Base-by-base conservation (phyloP, 2,888 invertebrate species). In the Coenonympha arcania region DNA sequence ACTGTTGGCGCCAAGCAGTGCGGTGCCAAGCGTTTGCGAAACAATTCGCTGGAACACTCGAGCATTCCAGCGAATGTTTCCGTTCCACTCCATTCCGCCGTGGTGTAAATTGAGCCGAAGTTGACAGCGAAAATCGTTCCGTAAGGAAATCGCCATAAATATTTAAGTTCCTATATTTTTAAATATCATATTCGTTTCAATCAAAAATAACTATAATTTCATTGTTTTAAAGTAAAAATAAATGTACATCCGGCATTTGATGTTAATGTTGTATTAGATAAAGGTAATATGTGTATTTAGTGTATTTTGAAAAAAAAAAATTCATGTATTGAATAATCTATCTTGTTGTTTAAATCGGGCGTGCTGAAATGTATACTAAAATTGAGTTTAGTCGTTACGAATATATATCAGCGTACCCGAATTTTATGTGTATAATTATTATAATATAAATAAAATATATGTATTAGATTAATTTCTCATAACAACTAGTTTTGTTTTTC, bases 171-270 rank as follows among this genome's bases (percentile, higher is more conserved):
- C 31, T 31, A 31, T 31, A 31, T 33, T 16, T 16, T 15, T 13
- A 15, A 13, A 15, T 6, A 11, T 41, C 41, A 34, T 30, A 44
- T 34, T 44, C 18, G 34, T 34, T 44, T 44, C 44, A 44, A 34
- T 44, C 34, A 20, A 34, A 34, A 34, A 34, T 34, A 20, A n/a
- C 11, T 18, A 18, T 39, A 19, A 15, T 11, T 30, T 18, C 13
- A 19, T 31, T 44, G 11, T 36, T 28, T 19, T 46, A 30, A 13
- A 42, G 18, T 36, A 28, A 24, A 45, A 16, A 18, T 36, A 26
- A 26, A 13, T 37, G n/a, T 20, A 37, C 28, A 37, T 37, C 37
- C 37, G 36, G 46, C 46, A 46, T 46, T 46, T 46, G 37, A 19
- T 44, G 34, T 24, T 26, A 8, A 16, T 19, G 18, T 36, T 37